These are phyloP conservation scores for Archegozetes longisetosus DNA, from an alignment of 1,140 invertebrate species.

Conservation along the genomic window DNA sequence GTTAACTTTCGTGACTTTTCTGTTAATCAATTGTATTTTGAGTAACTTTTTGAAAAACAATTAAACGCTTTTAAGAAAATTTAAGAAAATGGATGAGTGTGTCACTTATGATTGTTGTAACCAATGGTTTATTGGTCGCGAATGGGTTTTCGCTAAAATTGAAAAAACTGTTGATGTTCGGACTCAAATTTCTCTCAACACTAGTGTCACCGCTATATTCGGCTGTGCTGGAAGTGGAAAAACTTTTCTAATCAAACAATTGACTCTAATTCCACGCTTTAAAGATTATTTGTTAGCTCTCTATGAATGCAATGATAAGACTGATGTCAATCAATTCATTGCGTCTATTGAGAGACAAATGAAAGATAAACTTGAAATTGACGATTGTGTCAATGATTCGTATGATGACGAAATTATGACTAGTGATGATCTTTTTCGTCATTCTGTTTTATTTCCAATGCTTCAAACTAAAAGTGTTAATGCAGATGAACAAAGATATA, in stretches of 20 bases:
- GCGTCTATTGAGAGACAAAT: not conserved
- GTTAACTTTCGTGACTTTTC: not conserved
- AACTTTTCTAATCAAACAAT: slow-evolving; percentile 27
- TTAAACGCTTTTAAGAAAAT: not conserved
- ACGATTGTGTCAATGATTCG: not conserved
- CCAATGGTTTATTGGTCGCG: slow-evolving; percentile 43
- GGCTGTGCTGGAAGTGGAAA: slow-evolving; percentile 75
- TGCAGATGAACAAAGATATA: not conserved
- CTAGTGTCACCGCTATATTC: slow-evolving; percentile 42
- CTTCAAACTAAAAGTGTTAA: not conserved
- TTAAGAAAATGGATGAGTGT: too few species aligned
- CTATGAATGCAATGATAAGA: not conserved
- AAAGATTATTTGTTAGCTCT: not conserved
- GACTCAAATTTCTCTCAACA: slow-evolving; percentile 28
- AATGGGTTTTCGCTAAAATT: slow-evolving; percentile 91
- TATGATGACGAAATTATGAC: not conserved
- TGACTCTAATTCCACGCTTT: slow-evolving; percentile 2
- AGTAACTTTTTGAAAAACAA: not conserved
- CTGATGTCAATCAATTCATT: not conserved
- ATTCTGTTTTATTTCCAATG: not conserved
- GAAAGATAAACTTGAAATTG: not conserved
- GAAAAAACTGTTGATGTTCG: slow-evolving; percentile 59
- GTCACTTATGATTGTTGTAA: too few species aligned
- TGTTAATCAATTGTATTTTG: not conserved
- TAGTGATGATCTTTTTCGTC: not conserved